Evolutionary conservation across 2,797 vertebrate genomes (phyloP), one percentile per base, ranked within the genome.

Genomic region (Micrastur ruficollis): DNA sequence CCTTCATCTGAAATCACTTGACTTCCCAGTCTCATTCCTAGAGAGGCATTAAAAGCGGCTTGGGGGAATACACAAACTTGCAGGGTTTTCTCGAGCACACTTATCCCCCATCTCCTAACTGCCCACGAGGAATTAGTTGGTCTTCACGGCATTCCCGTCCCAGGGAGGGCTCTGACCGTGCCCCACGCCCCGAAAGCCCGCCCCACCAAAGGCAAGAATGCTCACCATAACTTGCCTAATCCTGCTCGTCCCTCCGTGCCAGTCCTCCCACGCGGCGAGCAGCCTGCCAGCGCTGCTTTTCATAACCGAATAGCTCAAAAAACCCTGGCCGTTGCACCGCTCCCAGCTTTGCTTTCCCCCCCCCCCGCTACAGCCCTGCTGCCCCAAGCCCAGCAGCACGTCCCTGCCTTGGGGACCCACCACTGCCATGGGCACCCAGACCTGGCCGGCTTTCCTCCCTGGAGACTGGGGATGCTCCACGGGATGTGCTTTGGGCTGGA

Each of bases 161-260:
- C 0, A 0, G 61, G 56, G 70, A 93, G 63, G 94, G 89, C 81
- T 95, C 95, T 68, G 73, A 38, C 86, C 9, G 6, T 74, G 62
- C 44, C 80, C 72, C 78, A 29, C 58, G 22, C 87, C 79, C 87
- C 22, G 1, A 52, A 79, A 87, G 80, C 34, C 46, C 11, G 76
- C 90, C 86, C 96, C 95, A 96, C 97, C 97, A 97, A 96, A 95
- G 86, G 93, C 96, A 97, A 97, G 97, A 97, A 97, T 96, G 96
- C 75, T 96, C 94, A 65, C 86, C 31, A 1, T 72, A 75, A 94
- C 95, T 89, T 97, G 97, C 95, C 95, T 96, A 85, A 94, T 97
- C 96, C 90, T 96, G 97, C 93, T 96, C n/a, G 1, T 89, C 92
- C 90, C 89, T 76, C 90, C 70, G 72, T 93, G 95, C 96, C 96